A percentile compares a stretch with the other conserved stretches of the same genome.
phyloP scores from a whole-genome alignment of 2,888 invertebrate genomes.

The Epinotia bilunana region DNA sequence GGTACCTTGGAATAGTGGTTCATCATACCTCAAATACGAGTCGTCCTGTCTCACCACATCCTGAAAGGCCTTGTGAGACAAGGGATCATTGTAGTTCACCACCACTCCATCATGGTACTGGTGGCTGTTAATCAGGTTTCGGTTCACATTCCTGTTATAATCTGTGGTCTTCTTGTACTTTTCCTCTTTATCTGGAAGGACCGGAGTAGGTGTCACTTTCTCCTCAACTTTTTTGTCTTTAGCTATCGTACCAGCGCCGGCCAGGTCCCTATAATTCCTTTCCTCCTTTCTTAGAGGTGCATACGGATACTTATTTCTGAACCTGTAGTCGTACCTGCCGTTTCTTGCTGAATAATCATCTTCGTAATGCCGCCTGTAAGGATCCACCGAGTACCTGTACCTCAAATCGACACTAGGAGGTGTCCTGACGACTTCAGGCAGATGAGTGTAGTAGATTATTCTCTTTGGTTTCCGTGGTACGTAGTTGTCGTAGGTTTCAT shows the following conservation, averaged over 20 bases:
- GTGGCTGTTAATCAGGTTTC: conserved; percentile 76
- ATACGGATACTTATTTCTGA: conserved; percentile 75
- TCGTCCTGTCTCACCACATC: conserved; percentile 72
- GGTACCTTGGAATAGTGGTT: conserved; percentile 74
- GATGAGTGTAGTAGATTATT: conserved; percentile 88
- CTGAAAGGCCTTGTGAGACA: conserved; percentile 69
- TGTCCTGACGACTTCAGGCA: conserved; percentile 87
- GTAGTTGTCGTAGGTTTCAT: conserved; percentile 73
- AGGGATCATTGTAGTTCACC: conserved; percentile 64
- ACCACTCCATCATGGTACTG: conserved; percentile 74
- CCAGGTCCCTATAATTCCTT: conserved; percentile 75
- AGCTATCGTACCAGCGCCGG: conserved; percentile 69
- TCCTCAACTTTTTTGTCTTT: conserved; percentile 78
- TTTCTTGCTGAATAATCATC: conserved; percentile 73
- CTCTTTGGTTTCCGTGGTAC: conserved; percentile 83
- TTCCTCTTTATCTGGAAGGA: conserved; percentile 75
- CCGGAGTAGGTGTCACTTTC: conserved; percentile 77
- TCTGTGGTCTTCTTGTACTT: conserved; percentile 56
- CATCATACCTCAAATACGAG: conserved; percentile 73
- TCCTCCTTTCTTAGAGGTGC: conserved; percentile 77
- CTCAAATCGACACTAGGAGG: conserved; percentile 84
- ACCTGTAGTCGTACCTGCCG: conserved; percentile 78
- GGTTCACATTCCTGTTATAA: conserved; percentile 60
- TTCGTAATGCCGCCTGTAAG: conserved; percentile 71
- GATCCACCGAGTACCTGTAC: conserved; percentile 79